Evolutionary conservation across 2,113 vertebrate genomes (phyloP), one percentile per base, ranked within the genome.

Genomic region (Halcyon malimbica): DNA sequence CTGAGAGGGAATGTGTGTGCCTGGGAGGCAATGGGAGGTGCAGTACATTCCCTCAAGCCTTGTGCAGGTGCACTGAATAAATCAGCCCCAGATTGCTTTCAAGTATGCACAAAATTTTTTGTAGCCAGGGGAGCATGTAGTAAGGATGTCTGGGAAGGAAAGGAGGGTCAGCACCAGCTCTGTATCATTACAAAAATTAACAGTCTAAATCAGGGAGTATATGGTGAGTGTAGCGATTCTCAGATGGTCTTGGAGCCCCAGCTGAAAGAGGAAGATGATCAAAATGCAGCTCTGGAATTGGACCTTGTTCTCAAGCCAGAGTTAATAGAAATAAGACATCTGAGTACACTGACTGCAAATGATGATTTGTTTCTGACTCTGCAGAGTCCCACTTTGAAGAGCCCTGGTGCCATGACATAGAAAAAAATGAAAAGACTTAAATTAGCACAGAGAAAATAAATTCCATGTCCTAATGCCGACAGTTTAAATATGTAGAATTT

Each of bases 11-110:
- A 94, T 78, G 88, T 1, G 1, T 6, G 76, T 0, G 60, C 83
- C 93, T 83, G 65, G 79, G 65, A 94, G 90, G 96, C 24, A 5
- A n/a, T 23, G 76, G 83, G 90, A 0, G 33, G 48, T 81, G 80
- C 42, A 75, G 73, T 37, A 6, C 78, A 69, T 94, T 96, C 88
- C 94, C 90, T 94, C 93, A 65, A 92, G 94, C 46, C 88, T 59
- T 33, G 0, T 46, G 88, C 93, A 96, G 92, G 93, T 96, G 96
- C 88, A 93, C 93, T 26, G 88, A 95, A 88, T 95, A 95, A 96
- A 96, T 96, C 94, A 96, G 79, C 64, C 76, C 26, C 46, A 33
- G 93, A 90, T 86, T 92, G 68, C 90, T 86, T 86, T 65, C 78
- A 96, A 78, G 86, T 89, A 96, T 96, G 88, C 83, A 94, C 8